These are phyloP conservation scores for Eulemur macaco DNA, from an alignment of 2,113 vertebrate species.

Conservation along the genomic window DNA sequence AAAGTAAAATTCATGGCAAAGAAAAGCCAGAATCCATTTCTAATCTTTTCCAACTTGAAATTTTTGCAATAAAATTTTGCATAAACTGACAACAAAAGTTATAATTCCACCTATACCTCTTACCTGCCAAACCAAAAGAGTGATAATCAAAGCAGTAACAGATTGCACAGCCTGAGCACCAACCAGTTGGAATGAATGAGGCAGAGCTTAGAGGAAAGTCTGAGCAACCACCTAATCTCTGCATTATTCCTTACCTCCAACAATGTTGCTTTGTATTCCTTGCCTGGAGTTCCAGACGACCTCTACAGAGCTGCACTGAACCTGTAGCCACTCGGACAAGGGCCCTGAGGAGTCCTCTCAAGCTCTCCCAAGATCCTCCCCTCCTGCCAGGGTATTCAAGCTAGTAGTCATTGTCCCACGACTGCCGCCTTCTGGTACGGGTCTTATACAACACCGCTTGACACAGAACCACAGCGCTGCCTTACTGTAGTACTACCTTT, in stretches of 20 bases:
- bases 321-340: not conserved
- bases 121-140: not conserved
- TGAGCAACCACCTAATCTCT: not conserved
- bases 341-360: not conserved
- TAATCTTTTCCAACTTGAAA: not conserved
- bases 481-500: not conserved
- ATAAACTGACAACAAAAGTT: not conserved
- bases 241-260: no score
- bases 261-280: not conserved
- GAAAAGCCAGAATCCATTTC: not conserved
- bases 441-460: not conserved
- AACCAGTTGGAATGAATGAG: not conserved
- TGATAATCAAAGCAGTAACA: not conserved
- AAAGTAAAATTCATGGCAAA: not conserved
- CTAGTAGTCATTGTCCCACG: not conserved
- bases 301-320: not conserved
- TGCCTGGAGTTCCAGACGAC: not conserved
- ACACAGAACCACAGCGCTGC: not conserved
- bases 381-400: not conserved
- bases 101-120: not conserved
- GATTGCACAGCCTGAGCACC: not conserved
- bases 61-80: not conserved
- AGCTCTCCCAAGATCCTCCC: not conserved
- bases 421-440: not conserved
- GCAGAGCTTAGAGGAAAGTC: no score